Conservation (phyloP, 2,797 vertebrate species). For the Darevskia nairensis region DNA sequence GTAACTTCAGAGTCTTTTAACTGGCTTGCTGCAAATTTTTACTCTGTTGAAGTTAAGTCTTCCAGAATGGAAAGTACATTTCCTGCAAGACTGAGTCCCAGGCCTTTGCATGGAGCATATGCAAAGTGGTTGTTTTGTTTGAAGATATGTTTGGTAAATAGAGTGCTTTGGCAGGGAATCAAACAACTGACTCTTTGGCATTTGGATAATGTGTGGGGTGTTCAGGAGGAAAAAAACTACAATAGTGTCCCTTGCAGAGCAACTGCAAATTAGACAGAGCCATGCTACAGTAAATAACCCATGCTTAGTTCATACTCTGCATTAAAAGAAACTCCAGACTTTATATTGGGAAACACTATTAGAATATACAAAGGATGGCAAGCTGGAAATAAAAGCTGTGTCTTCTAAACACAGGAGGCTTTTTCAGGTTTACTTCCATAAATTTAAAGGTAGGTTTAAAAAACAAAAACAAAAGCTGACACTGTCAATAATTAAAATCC, state of each 20-base stretch:
- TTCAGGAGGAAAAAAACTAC: neutral
- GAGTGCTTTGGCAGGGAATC: neutral
- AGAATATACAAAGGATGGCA: neutral
- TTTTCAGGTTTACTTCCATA: neutral
- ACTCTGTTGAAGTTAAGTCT: neutral
- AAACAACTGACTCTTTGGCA: neutral
- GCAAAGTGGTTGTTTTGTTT: neutral
- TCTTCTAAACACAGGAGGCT: neutral
- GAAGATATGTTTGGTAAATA: constrained; percentile 10
- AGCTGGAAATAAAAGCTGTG: neutral
- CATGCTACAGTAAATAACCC: neutral
- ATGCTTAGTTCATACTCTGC: neutral
- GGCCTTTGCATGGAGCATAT: neutral
- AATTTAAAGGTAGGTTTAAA: neutral
- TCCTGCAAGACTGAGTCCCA: neutral
- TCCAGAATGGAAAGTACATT: neutral
- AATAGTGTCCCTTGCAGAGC: neutral
- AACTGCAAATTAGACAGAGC: neutral
- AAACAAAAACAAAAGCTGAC: neutral
- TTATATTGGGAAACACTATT: neutral
- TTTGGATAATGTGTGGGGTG: neutral
- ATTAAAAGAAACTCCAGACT: neutral
- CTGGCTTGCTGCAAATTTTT: neutral
- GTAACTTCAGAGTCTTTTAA: neutral
- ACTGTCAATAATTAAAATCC: neutral